Base-by-base conservation (phyloP, 1,140 invertebrate genomes). In the honey bee (Apis mellifera) region DNA sequence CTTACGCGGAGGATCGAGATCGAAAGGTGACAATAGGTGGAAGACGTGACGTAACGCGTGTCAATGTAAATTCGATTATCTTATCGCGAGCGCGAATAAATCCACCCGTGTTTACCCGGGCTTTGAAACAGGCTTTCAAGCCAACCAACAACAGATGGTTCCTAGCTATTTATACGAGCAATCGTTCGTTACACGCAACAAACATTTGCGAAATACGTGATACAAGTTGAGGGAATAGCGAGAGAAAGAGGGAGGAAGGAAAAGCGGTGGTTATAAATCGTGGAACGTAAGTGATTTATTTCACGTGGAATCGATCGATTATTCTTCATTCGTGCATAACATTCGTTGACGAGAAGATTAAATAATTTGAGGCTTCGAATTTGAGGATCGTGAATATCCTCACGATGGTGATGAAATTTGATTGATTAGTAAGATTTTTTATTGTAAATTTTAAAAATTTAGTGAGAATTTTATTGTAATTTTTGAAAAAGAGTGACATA, bases 161-260 rank as follows among this genome's bases (percentile, higher is more conserved):
- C 9, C 9, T 26, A 55, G 59, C 50, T 83, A 84, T 83, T 69
- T 70, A 65, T 42, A n/a, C 54, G 57, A 84, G 57, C n/a, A 54
- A 32, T 12, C 50, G 57, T 78, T 85, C 69, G 70, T 79, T 62
- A 48, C 21, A 42, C 32, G 32, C n/a, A n/a, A n/a, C 62, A 85
- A 83, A 83, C 81, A 54, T 70, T 83, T 57, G 32, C 50, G 23
- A 19, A 54, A 50, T 26, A n/a, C 62, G n/a, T n/a, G 50, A 57
- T 48, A 54, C 8, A 23, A 23, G 50, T 57, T 15, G 26, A 26
- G n/a, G n/a, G 15, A 23, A 9, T 19, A 52, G 32, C 4, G 4
- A 42, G 13, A 66, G 55, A 77, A 7, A 2, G 54, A 9, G 21
- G 9, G 15, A 1, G 48, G 2, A 17, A 70, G 50, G 23, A 32